Base-by-base conservation (phyloP, 30 jellyfish, hydroid and myxozoan genomes). In the Phacellophora camtschatica region DNA sequence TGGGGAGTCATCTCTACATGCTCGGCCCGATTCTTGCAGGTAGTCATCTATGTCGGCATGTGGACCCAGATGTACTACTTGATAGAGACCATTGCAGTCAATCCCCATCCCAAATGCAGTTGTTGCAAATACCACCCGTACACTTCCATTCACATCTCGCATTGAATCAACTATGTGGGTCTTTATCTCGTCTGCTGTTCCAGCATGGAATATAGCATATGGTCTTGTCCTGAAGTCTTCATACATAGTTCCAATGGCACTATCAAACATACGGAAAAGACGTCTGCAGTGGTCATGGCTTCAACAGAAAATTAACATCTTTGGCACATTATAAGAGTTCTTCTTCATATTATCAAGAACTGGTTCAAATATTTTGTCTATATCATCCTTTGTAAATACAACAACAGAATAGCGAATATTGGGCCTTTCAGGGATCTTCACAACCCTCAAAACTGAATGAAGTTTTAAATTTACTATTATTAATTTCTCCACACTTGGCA, bases 91-190 rank as follows among this genome's bases (percentile, higher is more conserved):
- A 4, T 27, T 63, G 25, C 77, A 63, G 25, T 63, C 56, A 32
- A 63, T 18, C 61, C 77, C 77, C 77, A 63, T 63, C 2, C 77
- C 77, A 63, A 63, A 29, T 63, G 77, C 77, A 15, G 24, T 63
- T 27, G 77, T 29, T n/a, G 77, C 77, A 31, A 63, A 10, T 24
- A 63, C 23, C 6, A 63, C 53, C 18, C 77, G 16, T n/a, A 32
- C 56, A 10, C 16, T 63, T 6, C 77, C 55, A 27, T 32, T 6
- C 11, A 11, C 31, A 16, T n/a, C 18, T 27, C 29, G 16, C 61
- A 63, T 10, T 28, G 61, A 32, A 18, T 63, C 23, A 12, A 18
- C 11, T 16, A 63, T 30, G 18, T 10, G n/a, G 4, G 15, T 18
- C 31, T 63, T 63, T 16, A 63, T 35, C 7, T 63, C 77, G 10